Evolutionary conservation across 2,888 invertebrate species (phyloP).

Genomic region (Bruchidius siliquastri): DNA sequence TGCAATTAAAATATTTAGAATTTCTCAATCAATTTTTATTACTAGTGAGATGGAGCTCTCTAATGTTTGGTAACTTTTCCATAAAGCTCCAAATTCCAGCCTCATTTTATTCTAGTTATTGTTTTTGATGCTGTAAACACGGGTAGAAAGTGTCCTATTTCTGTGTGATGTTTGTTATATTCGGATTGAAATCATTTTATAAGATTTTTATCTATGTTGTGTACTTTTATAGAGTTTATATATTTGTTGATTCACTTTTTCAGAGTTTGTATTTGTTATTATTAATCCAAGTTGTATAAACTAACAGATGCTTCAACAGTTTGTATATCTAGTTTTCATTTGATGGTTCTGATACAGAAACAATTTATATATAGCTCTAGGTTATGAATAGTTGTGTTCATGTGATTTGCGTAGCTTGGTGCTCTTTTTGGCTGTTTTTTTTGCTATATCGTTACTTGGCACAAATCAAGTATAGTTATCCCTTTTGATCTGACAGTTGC

Average conservation of each 20-base stretch:
- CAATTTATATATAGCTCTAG: too few species aligned
- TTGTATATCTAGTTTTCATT: not conserved
- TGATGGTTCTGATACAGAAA: too few species aligned
- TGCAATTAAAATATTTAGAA: too few species aligned
- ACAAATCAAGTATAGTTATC: not conserved
- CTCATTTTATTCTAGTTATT: not conserved
- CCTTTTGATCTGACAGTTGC: not conserved
- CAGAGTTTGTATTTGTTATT: not conserved
- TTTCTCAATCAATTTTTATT: not conserved
- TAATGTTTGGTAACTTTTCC: not conserved
- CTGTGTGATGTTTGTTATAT: not conserved
- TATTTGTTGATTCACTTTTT: not conserved
- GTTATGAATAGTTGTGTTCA: not conserved
- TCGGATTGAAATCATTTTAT: not conserved
- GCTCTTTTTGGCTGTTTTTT: not conserved
- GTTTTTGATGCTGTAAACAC: not conserved
- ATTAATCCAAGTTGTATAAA: not conserved
- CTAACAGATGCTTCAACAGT: not conserved
- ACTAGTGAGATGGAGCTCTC: not conserved
- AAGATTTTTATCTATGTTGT: not conserved
- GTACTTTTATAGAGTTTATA: not conserved
- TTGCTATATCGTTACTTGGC: not conserved
- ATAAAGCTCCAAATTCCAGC: not conserved
- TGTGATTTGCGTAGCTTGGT: not conserved
- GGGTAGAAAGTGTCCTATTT: not conserved